phyloP scores from a whole-genome alignment of 2,888 invertebrate genomes.

The Unio pictorum region DNA sequence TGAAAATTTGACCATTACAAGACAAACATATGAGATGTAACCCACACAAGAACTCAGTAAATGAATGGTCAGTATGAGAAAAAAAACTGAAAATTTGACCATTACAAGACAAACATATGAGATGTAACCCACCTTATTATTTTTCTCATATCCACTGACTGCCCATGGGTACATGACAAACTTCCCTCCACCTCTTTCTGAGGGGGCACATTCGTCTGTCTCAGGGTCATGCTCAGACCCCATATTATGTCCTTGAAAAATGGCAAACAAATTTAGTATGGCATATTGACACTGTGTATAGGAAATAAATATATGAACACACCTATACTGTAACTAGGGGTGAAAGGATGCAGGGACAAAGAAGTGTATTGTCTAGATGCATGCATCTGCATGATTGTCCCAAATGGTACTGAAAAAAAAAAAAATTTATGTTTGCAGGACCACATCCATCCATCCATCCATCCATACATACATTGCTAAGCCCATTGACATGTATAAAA shows the following conservation, averaged over 20 bases:
- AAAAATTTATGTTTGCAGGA: too few species aligned
- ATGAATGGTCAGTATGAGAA: neutral
- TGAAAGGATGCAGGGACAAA: too few species aligned
- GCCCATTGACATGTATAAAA: too few species aligned
- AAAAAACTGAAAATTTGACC: neutral
- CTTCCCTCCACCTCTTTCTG: slow-evolving; percentile 93
- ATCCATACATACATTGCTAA: too few species aligned
- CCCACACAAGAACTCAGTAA: slow-evolving; percentile 72
- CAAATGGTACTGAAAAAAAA: too few species aligned
- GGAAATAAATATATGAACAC: too few species aligned
- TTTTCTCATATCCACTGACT: slow-evolving; percentile 89
- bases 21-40: slow-evolving; percentile 2
- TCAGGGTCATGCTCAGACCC: slow-evolving; percentile 98
- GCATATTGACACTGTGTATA: neutral
- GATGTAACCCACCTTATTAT: slow-evolving; percentile 83
- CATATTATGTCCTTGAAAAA: slow-evolving; percentile 90
- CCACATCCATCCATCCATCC: too few species aligned
- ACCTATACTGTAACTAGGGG: too few species aligned
- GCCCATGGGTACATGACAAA: slow-evolving; percentile 75
- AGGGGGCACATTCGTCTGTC: slow-evolving; percentile 94
- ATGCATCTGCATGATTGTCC: too few species aligned
- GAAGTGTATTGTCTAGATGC: too few species aligned
- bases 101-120: neutral
- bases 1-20: neutral
- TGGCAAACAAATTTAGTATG: neutral